Evolutionary conservation across 37 sponge, comb jelly and placozoan genomes (phyloP), one percentile per base, ranked within the genome.

Genomic region (Agelas oroides): DNA sequence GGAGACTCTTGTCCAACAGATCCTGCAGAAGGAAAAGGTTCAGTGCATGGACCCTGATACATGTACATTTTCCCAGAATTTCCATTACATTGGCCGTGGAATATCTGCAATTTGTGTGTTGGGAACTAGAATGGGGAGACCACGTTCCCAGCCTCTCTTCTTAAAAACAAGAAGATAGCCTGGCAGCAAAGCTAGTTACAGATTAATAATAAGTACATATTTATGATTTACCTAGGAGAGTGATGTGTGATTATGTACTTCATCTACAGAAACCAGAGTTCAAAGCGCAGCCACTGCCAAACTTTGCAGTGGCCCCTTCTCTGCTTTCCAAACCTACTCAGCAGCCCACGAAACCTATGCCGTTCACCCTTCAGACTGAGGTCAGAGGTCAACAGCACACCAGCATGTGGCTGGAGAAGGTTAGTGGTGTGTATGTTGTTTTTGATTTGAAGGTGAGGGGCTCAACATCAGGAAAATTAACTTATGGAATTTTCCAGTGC

Each of bases 321-420:
- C 68, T 81, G 0, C 83, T 76, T 25, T 55, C 59, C 21, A 79
- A 64, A n/a, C 15, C 8, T 15, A 5, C 46, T 0, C 56, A 16
- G 0, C 70, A 61, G 12, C 53, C 38, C 61, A 94, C 88, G 16
- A 60, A 73, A 69, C 74, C 63, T 2, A 41, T 87, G 53, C 91
- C 95, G 2, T 90, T 90, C 65, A 40, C 32, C n/a, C 85, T 94
- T 0, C 71, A 85, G 59, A 81, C 95, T 17, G 89, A 85, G 1
- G n/a, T 76, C 3, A 75, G 91, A 56, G 91, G 88, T 32, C 34
- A 72, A 16, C 60, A 90, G 53, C 58, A 90, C 35, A 56, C 67
- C 53, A 58, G 30, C 21, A 74, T 87, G 23, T 88, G 79, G 35
- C 58, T 76, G 34, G 71, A 84, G 56, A 76, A 88, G 91, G 95